Conservation (phyloP, 2,797 vertebrate species). For the Megaceryle alcyon region DNA sequence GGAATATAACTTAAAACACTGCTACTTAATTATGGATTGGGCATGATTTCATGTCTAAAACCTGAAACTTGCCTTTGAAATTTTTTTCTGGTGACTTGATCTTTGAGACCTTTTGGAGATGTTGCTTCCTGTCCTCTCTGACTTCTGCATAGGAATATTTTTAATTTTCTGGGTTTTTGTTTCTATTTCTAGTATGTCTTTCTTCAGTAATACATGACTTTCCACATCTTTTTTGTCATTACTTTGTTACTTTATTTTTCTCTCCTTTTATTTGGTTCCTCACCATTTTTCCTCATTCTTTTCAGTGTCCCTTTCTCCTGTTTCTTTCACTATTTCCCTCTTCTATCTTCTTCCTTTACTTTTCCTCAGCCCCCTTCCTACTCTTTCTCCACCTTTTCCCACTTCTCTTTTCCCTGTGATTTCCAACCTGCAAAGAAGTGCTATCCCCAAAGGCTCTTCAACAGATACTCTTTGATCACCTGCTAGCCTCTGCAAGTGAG, state of each 20-base stretch:
- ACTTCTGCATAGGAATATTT: background rate
- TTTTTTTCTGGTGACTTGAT: background rate
- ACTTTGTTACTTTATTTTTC: background rate
- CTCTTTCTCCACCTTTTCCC: background rate
- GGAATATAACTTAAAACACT: background rate
- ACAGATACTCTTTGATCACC: background rate
- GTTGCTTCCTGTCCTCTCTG: background rate
- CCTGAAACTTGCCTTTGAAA: background rate
- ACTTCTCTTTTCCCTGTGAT: background rate
- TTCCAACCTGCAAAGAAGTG: background rate
- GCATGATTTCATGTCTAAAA: background rate
- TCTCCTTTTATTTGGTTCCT: background rate
- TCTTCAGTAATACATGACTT: background rate
- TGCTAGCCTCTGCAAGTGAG: background rate
- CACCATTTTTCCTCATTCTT: background rate
- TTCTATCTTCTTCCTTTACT: background rate
- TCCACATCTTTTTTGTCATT: background rate
- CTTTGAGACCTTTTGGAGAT: background rate
- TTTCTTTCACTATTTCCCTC: background rate
- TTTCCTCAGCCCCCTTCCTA: background rate
- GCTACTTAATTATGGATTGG: background rate
- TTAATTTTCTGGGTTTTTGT: background rate
- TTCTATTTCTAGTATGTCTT: background rate
- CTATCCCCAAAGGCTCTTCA: background rate
- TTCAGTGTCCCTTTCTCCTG: background rate